Percentiles rank a stretch among this genome's conserved stretches.
Conservation (phyloP, 2,888 invertebrate species). For the Phymatocera aterrima region DNA sequence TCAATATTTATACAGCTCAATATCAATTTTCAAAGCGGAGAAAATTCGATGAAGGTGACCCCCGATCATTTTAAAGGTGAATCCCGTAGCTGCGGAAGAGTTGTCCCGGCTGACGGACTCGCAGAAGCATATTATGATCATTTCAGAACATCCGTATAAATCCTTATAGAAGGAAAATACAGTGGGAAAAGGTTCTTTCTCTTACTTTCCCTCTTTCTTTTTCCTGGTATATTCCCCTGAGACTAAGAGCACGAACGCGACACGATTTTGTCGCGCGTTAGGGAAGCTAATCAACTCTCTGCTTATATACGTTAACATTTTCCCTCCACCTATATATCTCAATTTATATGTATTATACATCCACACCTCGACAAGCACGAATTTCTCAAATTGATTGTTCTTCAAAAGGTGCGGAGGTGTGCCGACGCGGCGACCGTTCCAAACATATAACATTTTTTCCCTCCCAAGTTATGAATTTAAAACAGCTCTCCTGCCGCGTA, state of each 20-base stretch:
- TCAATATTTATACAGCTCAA: not conserved
- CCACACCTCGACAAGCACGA: not conserved
- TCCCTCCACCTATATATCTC: too few species aligned
- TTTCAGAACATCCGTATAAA: not conserved
- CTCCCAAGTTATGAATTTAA: not conserved
- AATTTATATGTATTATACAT: too few species aligned
- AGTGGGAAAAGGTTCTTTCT: too few species aligned
- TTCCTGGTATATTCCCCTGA: not conserved
- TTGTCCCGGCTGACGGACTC: not conserved
- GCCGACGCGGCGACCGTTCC: not conserved
- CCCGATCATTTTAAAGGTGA: not conserved
- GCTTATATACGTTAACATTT: too few species aligned
- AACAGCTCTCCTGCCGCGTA: not conserved
- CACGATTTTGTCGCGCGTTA: not conserved
- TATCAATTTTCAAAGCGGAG: not conserved
- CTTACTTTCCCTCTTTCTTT: too few species aligned
- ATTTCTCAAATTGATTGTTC: constrained; percentile 2
- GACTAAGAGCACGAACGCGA: not conserved
- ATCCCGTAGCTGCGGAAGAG: not conserved
- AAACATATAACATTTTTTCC: not conserved
- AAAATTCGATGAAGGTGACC: not conserved
- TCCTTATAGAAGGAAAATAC: not conserved
- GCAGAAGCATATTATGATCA: not conserved
- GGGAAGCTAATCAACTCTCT: constrained; percentile 18
- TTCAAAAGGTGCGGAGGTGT: too few species aligned